phyloP scores from a whole-genome alignment of 2,888 invertebrate genomes.

The Patella caerulea region DNA sequence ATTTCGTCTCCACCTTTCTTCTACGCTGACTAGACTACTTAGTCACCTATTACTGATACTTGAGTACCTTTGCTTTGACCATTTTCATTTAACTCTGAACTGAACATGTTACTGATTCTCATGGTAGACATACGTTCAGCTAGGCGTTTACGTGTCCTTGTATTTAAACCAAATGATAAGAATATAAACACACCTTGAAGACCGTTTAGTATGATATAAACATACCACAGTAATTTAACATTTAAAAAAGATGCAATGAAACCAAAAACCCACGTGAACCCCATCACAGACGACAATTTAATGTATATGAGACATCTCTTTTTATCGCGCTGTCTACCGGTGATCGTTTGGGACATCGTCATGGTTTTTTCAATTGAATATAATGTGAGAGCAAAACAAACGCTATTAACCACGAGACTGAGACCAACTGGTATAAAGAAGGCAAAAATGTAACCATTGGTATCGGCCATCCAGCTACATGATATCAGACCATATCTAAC shows the following conservation, averaged over 20 bases:
- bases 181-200: constrained; percentile 32
- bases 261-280: constrained; percentile 30
- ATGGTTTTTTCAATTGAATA: constrained; percentile 6
- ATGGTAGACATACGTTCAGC: neutral
- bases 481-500: constrained; percentile 20
- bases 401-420: constrained; percentile 27
- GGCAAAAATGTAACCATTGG: constrained; percentile 11
- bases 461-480: constrained; percentile 22
- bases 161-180: constrained; percentile 22
- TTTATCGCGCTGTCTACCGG: constrained; percentile 10
- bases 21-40: too few relatives aligned
- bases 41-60: too few relatives aligned
- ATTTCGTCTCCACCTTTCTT: too few relatives aligned
- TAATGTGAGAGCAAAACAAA: constrained; percentile 32
- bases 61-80: too few relatives aligned
- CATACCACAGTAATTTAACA: constrained; percentile 24
- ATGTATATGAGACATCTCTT: constrained; percentile 24
- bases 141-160: neutral
- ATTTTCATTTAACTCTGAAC: too few relatives aligned
- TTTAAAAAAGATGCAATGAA: constrained; percentile 28
- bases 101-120: too few relatives aligned
- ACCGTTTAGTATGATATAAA: constrained; percentile 32
- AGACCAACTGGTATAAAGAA: constrained; percentile 32
- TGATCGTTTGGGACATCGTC: neutral
- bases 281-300: constrained; percentile 29